These are phyloP conservation scores for Acrobasis suavella DNA, from an alignment of 2,888 invertebrate species.

Conservation along the genomic window DNA sequence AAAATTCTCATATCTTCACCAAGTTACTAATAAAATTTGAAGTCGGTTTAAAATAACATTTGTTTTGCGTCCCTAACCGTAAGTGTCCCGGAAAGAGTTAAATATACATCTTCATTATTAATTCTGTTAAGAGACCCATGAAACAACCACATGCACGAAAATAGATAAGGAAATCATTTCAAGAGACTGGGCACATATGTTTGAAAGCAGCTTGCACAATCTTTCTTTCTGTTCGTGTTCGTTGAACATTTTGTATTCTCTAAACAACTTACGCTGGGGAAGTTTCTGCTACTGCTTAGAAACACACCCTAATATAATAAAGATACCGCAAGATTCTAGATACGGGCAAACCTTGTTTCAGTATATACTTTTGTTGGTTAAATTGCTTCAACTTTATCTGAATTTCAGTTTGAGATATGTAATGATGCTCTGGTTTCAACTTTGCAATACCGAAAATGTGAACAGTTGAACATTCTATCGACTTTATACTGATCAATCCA, in stretches of 20 bases:
- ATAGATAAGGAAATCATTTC: slow-evolving; percentile 15
- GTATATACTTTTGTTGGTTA: slow-evolving; percentile 19
- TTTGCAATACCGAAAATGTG: background rate
- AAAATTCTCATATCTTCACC: too few species aligned
- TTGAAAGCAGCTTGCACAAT: slow-evolving; percentile 13
- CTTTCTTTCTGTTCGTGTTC: slow-evolving; percentile 16
- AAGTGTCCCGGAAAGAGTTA: too few species aligned
- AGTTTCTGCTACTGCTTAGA: slow-evolving; percentile 13
- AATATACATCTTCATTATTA: too few species aligned
- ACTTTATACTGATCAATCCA: background rate
- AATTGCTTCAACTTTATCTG: slow-evolving; percentile 9
- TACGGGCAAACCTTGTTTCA: slow-evolving; percentile 13
- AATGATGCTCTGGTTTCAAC: background rate
- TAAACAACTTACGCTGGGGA: slow-evolving; percentile 17
- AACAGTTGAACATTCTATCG: background rate
- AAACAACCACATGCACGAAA: background rate
- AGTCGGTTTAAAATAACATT: too few species aligned
- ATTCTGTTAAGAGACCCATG: background rate
- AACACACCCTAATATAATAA: slow-evolving; percentile 20
- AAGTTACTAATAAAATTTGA: too few species aligned
- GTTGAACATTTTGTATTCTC: slow-evolving; percentile 18
- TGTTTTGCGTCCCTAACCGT: too few species aligned
- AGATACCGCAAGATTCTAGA: slow-evolving; percentile 16
- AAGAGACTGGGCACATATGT: slow-evolving; percentile 13
- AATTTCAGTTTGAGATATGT: slow-evolving; percentile 10